Evolutionary conservation across 2,797 vertebrate species (phyloP).

Genomic region (Bufotes viridis): DNA sequence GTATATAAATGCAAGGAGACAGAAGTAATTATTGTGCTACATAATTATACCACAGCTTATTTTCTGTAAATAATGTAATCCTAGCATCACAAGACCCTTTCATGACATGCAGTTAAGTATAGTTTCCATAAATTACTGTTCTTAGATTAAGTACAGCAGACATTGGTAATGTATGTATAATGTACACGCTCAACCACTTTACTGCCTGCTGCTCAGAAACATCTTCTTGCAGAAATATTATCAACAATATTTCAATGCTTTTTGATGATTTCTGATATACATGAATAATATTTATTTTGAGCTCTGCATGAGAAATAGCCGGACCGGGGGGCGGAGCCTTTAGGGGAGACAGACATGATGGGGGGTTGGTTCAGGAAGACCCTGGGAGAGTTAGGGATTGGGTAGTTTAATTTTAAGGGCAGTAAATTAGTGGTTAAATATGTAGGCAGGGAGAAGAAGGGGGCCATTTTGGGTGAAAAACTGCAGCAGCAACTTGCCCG

Average conservation of each 20-base stretch:
- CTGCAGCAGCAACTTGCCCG: too few relatives aligned
- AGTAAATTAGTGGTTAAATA: too few relatives aligned
- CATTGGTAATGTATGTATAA: slow-evolving; percentile 33
- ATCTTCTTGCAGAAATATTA: not conserved
- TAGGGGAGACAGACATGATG: too few relatives aligned
- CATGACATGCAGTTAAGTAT: slow-evolving; percentile 45
- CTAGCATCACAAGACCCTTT: slow-evolving; percentile 51
- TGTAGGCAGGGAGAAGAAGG: too few relatives aligned
- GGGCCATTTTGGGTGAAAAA: too few relatives aligned
- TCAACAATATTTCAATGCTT: not conserved
- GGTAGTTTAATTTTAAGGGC: too few relatives aligned
- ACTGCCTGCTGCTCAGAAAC: not conserved
- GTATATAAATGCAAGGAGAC: slow-evolving; percentile 41
- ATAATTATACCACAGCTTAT: slow-evolving; percentile 44
- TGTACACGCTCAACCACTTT: slow-evolving; percentile 38
- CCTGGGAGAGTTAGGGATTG: too few relatives aligned
- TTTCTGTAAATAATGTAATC: slow-evolving; percentile 50
- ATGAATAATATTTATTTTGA: not conserved
- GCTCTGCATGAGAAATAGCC: too few relatives aligned
- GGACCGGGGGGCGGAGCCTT: too few relatives aligned
- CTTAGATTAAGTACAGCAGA: slow-evolving; percentile 24
- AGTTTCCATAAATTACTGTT: slow-evolving; percentile 51
- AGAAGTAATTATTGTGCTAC: slow-evolving; percentile 51
- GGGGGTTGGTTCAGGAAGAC: too few relatives aligned
- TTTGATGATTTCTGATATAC: not conserved